Conservation (phyloP, 2,113 vertebrate genomes). For the Rhinogobius similis region DNA sequence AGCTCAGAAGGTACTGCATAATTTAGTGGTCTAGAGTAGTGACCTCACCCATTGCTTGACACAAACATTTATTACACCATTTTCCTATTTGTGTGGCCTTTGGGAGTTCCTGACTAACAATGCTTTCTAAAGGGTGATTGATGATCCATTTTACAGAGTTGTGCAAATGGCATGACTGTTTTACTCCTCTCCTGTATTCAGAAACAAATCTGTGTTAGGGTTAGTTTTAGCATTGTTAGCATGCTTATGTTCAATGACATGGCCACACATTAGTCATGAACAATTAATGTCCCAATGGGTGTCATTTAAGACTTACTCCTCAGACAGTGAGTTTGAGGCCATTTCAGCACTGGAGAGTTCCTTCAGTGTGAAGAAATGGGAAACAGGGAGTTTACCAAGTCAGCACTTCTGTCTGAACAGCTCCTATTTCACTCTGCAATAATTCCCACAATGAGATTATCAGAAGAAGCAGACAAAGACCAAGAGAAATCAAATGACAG, state of each 20-base stretch:
- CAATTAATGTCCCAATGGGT: slow-evolving; percentile 13
- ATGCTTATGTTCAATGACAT: background rate
- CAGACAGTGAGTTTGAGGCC: slow-evolving; percentile 12
- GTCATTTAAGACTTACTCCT: slow-evolving; percentile 21
- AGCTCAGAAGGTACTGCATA: slow-evolving; percentile 52
- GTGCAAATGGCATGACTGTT: background rate
- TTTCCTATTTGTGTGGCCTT: slow-evolving; percentile 21
- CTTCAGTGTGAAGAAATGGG: slow-evolving; percentile 4
- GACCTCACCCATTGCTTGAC: slow-evolving; percentile 54
- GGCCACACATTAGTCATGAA: background rate
- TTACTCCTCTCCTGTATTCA: background rate
- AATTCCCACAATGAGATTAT: slow-evolving; percentile 22
- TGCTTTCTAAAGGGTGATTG: slow-evolving; percentile 32
- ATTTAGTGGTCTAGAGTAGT: slow-evolving; percentile 52
- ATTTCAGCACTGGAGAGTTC: slow-evolving; percentile 42
- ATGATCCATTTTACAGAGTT: slow-evolving; percentile 19
- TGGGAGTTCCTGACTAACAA: slow-evolving; percentile 15
- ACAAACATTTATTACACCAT: slow-evolving; percentile 41
- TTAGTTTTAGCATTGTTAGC: background rate
- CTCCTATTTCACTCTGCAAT: slow-evolving; percentile 28
- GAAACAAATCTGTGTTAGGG: slow-evolving; percentile 13
- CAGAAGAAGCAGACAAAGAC: slow-evolving; percentile 7
- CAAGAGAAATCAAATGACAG: slow-evolving; percentile 12
- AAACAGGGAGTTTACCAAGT: slow-evolving; percentile 24
- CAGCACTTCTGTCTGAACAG: slow-evolving; percentile 39